phyloP scores from a whole-genome alignment of 2,113 vertebrate genomes.

The Suncus etruscus region DNA sequence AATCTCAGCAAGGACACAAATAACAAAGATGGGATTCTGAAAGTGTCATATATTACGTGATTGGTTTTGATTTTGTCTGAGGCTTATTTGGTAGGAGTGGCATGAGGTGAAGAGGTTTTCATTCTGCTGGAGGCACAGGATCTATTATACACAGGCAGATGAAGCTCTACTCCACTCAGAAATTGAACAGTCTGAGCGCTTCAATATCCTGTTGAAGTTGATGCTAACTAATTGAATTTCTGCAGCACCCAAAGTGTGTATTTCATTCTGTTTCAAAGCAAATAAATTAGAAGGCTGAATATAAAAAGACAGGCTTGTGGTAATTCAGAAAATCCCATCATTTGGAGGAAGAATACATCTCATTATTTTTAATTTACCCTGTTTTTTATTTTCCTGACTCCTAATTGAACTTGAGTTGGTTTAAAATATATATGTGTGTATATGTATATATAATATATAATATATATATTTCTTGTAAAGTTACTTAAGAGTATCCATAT shows the following conservation, averaged over 20 bases:
- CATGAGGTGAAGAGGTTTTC: background rate
- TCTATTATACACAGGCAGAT: background rate
- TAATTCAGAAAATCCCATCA: background rate
- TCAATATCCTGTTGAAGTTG: background rate
- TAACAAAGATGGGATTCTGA: background rate
- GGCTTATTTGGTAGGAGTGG: background rate
- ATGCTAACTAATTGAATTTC: background rate
- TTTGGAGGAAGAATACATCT: slow-evolving; percentile 22
- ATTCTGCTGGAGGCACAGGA: background rate
- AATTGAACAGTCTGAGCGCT: slow-evolving; percentile 1
- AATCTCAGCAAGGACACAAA: background rate
- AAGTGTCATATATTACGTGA: background rate
- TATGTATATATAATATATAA: slow-evolving; percentile 12
- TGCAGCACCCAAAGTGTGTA: background rate
- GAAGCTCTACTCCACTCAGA: slow-evolving; percentile 3
- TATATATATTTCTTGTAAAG: background rate
- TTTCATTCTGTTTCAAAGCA: slow-evolving; percentile 41
- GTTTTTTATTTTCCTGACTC: background rate
- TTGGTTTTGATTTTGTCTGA: background rate
- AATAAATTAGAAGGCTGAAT: slow-evolving; percentile 30
- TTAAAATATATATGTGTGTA: background rate
- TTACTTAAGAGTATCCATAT: background rate
- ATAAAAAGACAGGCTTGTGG: slow-evolving; percentile 21
- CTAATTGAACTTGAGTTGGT: slow-evolving; percentile 35
- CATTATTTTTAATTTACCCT: background rate